Conservation (phyloP, 1,140 invertebrate genomes). For the Phymorhynchus buccinoides region DNA sequence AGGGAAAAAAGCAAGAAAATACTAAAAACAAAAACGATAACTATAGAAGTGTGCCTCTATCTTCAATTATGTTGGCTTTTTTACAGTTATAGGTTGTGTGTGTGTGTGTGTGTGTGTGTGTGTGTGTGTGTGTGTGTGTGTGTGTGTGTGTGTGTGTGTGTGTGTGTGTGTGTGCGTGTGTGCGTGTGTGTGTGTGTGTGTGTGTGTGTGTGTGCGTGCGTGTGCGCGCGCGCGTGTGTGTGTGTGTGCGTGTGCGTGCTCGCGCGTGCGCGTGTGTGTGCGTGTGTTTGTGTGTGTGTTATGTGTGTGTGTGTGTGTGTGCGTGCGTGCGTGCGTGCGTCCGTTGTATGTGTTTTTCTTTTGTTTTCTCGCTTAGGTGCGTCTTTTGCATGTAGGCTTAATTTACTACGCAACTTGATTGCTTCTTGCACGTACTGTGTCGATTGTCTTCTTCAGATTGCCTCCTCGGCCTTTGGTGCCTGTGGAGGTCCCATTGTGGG, state of each 20-base stretch:
- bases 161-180: background rate
- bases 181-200: conserved; percentile 5
- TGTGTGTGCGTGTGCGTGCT: background rate
- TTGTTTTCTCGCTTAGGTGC: background rate
- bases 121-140: no score
- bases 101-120: no score
- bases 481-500: conserved; percentile 66
- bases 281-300: background rate
- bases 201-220: background rate
- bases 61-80: no score
- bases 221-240: background rate
- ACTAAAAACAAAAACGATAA: no score
- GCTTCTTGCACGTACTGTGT: background rate
- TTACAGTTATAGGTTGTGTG: no score
- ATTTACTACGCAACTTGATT: background rate
- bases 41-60: no score
- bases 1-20: no score
- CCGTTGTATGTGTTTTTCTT: background rate
- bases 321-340: background rate
- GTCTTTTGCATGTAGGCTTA: background rate
- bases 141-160: no score
- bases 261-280: background rate
- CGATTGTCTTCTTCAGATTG: conserved; percentile 76
- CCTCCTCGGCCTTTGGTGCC: conserved; percentile 67
- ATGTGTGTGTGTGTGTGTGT: background rate